phyloP scores from a whole-genome alignment of 2,888 invertebrate species.

The Dicyrtoma fusca region DNA sequence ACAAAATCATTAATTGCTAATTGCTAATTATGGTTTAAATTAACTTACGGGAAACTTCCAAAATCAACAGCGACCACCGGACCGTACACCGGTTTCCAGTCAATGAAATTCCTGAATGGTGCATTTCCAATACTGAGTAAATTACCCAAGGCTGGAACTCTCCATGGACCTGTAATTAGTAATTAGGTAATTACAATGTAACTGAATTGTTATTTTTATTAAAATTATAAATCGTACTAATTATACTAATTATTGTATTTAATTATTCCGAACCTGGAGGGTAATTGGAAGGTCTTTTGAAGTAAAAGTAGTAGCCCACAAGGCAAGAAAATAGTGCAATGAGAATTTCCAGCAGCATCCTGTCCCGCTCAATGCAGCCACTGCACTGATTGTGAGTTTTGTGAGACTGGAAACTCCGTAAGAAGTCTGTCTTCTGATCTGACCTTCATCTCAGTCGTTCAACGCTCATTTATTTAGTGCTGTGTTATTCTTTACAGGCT shows the following conservation, averaged over 20 bases:
- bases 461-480: too few relatives aligned
- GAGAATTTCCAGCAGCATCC: slow-evolving; percentile 11
- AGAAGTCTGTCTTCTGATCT: too few relatives aligned
- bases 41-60: slow-evolving; percentile 49
- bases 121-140: slow-evolving; percentile 43
- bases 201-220: too few relatives aligned
- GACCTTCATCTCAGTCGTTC: too few relatives aligned
- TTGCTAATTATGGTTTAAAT: neutral
- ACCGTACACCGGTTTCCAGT: slow-evolving; percentile 47
- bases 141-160: slow-evolving; percentile 48
- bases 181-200: too few relatives aligned
- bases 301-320: slow-evolving; percentile 7
- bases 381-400: too few relatives aligned
- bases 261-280: slow-evolving; percentile 48
- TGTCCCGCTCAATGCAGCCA: neutral
- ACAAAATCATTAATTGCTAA: too few relatives aligned
- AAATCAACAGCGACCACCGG: slow-evolving; percentile 50
- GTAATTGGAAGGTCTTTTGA: slow-evolving; percentile 35
- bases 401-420: too few relatives aligned
- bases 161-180: slow-evolving; percentile 48
- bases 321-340: neutral
- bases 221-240: too few relatives aligned
- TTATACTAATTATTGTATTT: too few relatives aligned
- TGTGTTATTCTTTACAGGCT: too few relatives aligned
- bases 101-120: slow-evolving; percentile 39